phyloP scores from a whole-genome alignment of 1,140 invertebrate genomes.

The Procambarus virginalis region DNA sequence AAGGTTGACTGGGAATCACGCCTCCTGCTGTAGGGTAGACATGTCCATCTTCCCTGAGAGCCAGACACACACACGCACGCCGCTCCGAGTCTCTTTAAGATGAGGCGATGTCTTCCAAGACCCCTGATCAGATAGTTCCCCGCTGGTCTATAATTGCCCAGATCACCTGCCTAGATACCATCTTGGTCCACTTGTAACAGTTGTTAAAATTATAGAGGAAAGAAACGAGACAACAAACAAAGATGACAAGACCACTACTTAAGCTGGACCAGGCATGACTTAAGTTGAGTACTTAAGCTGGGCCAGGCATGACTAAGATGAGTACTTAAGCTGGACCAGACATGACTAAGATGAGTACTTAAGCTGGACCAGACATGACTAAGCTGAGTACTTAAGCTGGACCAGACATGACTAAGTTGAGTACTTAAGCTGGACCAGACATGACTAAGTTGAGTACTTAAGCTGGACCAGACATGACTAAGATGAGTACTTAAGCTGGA shows the following conservation, averaged over 20 bases:
- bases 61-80: background rate
- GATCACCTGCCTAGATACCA: conserved; percentile 8
- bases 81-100: background rate
- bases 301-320: too few species aligned
- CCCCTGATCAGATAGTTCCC: background rate
- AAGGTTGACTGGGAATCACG: background rate
- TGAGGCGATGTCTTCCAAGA: background rate
- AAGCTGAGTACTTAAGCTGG: too few species aligned
- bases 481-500: too few species aligned
- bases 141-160: background rate
- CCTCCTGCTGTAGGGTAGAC: background rate
- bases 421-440: too few species aligned
- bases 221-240: background rate
- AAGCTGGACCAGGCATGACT: background rate
- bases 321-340: too few species aligned
- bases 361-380: too few species aligned
- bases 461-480: too few species aligned
- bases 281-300: too few species aligned
- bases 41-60: background rate
- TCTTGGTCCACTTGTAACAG: background rate
- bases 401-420: too few species aligned
- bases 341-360: too few species aligned
- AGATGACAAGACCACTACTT: conserved; percentile 1
- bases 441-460: too few species aligned
- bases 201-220: background rate